These are phyloP conservation scores for Drosophila ananassae DNA, from an alignment of 1,140 invertebrate genomes.

Conservation along the genomic window DNA sequence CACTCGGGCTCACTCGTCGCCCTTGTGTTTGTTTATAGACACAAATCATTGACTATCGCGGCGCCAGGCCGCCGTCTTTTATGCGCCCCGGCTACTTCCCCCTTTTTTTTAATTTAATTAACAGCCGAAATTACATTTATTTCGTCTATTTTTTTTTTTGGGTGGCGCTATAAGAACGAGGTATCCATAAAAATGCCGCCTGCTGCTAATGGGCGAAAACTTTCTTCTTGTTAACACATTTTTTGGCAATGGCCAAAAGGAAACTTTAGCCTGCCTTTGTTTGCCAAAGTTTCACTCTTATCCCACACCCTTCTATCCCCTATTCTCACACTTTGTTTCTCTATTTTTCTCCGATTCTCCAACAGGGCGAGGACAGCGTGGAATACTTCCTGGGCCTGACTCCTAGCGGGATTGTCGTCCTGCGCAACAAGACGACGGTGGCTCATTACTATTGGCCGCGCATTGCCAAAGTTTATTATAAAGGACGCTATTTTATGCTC, in stretches of 20 bases:
- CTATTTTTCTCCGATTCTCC: constrained; percentile 51
- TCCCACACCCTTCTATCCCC: constrained; percentile 32
- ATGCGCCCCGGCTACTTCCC: constrained; percentile 10
- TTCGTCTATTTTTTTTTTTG: constrained; percentile 39
- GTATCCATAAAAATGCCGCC: constrained; percentile 65
- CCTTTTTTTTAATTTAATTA: constrained; percentile 76
- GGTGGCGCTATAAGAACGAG: constrained; percentile 16
- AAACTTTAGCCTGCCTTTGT: constrained; percentile 59
- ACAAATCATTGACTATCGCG: constrained; percentile 79
- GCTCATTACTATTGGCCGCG: constrained; percentile 99
- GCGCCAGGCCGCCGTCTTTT: constrained; percentile 59
- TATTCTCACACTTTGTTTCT: constrained; percentile 39
- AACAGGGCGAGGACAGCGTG: constrained; percentile 97
- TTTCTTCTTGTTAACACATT: constrained; percentile 69
- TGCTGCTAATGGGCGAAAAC: constrained; percentile 75
- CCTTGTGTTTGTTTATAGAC: constrained; percentile 75
- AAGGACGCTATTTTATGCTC: constrained; percentile 98
- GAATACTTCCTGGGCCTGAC: constrained; percentile 98
- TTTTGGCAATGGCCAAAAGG: constrained; percentile 62
- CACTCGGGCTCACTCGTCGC: constrained; percentile 19
- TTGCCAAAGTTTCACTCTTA: constrained; percentile 43
- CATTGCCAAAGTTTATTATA: constrained; percentile 98
- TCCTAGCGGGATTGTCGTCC: constrained; percentile 97
- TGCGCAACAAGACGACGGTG: constrained; percentile 98
- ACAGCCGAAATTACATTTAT: constrained; percentile 76